Conservation (phyloP, 2,888 invertebrate genomes). For the Aspidiotus destructor region DNA sequence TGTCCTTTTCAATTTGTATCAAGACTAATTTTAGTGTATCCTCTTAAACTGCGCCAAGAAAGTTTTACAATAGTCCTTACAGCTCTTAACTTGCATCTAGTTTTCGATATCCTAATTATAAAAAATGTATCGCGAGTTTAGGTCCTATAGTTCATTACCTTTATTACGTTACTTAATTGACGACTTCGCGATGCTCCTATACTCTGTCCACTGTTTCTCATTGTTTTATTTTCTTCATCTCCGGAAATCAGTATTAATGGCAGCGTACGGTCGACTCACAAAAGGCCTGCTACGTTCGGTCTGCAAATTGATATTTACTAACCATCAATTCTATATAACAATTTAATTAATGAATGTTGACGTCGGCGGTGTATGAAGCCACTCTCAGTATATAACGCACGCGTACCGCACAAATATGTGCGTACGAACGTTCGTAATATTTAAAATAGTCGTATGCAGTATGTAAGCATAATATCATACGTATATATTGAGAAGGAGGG, state of each 20-base stretch:
- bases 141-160: background rate
- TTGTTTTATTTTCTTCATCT: background rate
- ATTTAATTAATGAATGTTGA: constrained; percentile 2
- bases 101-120: too few species aligned
- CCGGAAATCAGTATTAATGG: constrained; percentile 4
- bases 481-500: background rate
- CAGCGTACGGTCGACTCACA: background rate
- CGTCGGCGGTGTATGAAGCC: background rate
- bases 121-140: too few species aligned
- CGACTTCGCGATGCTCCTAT: background rate
- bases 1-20: too few species aligned
- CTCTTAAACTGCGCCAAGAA: too few species aligned
- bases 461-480: too few species aligned
- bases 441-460: too few species aligned
- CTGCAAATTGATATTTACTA: constrained; percentile 4
- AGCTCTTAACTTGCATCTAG: too few species aligned
- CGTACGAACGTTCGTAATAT: background rate
- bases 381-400: background rate
- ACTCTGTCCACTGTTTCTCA: background rate
- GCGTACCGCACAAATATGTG: constrained; percentile 2
- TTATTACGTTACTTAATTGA: background rate
- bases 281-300: background rate
- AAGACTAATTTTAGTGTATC: too few species aligned
- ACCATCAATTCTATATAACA: background rate
- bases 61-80: too few species aligned